Evolutionary conservation across 2,797 vertebrate species (phyloP).

Genomic region (Pipistrellus pipistrellus): DNA sequence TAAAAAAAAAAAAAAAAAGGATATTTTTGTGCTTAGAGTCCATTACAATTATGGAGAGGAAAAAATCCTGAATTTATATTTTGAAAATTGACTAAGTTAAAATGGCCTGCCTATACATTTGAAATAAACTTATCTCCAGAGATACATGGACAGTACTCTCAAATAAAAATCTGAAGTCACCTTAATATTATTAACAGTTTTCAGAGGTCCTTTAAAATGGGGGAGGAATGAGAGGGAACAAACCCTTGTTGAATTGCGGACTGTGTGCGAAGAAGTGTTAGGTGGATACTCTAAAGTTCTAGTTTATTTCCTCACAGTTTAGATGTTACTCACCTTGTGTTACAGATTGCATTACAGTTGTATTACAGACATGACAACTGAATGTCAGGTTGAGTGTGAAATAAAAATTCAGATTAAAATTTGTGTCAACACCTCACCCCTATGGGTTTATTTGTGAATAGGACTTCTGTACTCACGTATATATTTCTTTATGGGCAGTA

Average conservation of each 20-base stretch:
- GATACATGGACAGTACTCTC: background rate
- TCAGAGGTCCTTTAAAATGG: background rate
- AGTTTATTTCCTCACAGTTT: background rate
- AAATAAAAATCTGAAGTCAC: slow-evolving; percentile 32
- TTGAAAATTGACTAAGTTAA: slow-evolving; percentile 42
- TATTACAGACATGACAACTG: background rate
- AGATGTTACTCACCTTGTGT: background rate
- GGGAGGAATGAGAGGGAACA: background rate
- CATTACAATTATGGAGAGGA: background rate
- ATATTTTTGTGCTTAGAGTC: slow-evolving; percentile 7
- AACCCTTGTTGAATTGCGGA: background rate
- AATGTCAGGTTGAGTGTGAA: background rate
- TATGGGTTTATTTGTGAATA: background rate
- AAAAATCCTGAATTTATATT: slow-evolving; percentile 4
- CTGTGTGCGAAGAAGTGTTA: background rate
- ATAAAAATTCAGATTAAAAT: slow-evolving; percentile 32
- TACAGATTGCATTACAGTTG: background rate
- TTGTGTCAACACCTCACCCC: background rate
- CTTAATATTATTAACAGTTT: background rate
- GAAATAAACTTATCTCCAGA: background rate
- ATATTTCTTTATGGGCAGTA: background rate
- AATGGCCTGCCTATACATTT: background rate
- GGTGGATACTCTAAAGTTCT: background rate
- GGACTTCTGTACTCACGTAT: background rate
- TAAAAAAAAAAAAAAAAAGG: background rate